Evolutionary conservation across 2,888 invertebrate species (phyloP), one percentile per base, ranked within the genome.

Genomic region (Neoitamus cyanurus): DNA sequence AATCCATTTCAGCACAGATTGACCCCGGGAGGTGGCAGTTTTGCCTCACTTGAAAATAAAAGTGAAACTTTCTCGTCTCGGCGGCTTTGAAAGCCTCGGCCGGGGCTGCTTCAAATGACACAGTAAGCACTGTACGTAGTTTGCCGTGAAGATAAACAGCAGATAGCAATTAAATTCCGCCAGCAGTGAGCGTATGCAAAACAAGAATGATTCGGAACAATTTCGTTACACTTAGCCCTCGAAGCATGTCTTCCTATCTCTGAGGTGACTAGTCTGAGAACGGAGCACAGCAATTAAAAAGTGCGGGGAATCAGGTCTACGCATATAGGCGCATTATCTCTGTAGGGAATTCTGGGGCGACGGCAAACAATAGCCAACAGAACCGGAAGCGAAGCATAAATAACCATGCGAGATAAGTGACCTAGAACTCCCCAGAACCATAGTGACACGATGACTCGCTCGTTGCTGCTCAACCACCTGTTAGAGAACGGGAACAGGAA

Each of bases 321-420:
- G 58, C 58, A 58, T 20, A 5, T n/a, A 20, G 58, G 58, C 15
- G 7, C 58, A 20, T 58, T 58, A 58, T 58, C 58, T 58, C 20
- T 0, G 25, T 9, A 9, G 58, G 25, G 3, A 58, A 58, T 58
- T 58, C 58, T 20, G 58, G 37, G 58, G 25, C 58, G 58, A 15
- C 58, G 25, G 9, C 58, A 31, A 75, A 75, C 75, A 75, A 75
- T 75, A 42, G 42, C 37, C 25, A 1, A 20, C 25, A 42, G 42
- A 73, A 75, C 75, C 75, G 75, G 75, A 75, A 75, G 42, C 37
- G 20, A 3, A 42, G 3, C 42, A 75, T 75, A 75, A 75, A 75
- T 46, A 75, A 13, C 46, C 37, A 25, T 6, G 20, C 48, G 20
- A 37, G 75, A 75, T 75, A 75, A 73, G 73, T 73, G 73, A 73